Percentiles rank a stretch among this genome's conserved stretches.
phyloP scores from a whole-genome alignment of 2,113 vertebrate species.

The Takifugu flavidus region DNA sequence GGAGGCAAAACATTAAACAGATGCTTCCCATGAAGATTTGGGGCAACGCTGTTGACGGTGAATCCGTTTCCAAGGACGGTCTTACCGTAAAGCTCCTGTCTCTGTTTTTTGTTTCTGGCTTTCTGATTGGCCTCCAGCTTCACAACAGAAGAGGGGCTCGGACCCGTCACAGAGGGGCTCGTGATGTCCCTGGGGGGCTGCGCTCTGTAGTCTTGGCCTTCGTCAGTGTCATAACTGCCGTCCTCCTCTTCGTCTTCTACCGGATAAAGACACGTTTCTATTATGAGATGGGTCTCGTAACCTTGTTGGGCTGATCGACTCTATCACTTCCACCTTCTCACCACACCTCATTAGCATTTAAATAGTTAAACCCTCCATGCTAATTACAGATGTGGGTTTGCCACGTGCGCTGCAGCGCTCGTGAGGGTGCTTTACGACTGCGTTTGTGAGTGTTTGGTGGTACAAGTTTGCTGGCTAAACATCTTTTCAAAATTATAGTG shows the following conservation, averaged over 20 bases:
- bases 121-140: conserved; percentile 98
- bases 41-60: conserved; percentile 30
- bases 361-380: conserved; percentile 35
- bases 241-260: conserved; percentile 78
- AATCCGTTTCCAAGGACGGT: conserved; percentile 40
- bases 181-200: conserved; percentile 65
- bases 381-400: conserved; percentile 40
- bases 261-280: conserved; percentile 3
- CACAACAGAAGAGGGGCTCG: conserved; percentile 90
- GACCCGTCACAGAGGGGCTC: conserved; percentile 75
- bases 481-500: too few species aligned
- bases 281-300: conserved; percentile 1
- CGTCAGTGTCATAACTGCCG: conserved; percentile 84
- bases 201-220: conserved; percentile 72
- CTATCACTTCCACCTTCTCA: conserved; percentile 17
- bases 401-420: too few species aligned
- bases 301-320: conserved; percentile 13
- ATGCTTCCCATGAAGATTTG: conserved; percentile 33
- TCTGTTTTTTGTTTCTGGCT: conserved; percentile 93
- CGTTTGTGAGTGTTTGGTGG: conserved; percentile 4
- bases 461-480: too few species aligned
- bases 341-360: conserved; percentile 52
- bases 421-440: conserved; percentile 7
- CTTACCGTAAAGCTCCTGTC: conserved; percentile 89
- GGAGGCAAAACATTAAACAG: conserved; percentile 43